A percentile compares a stretch with the other conserved stretches of the same genome.
Evolutionary conservation across 2,113 vertebrate species (phyloP).

Genomic region (Chrysemys picta): DNA sequence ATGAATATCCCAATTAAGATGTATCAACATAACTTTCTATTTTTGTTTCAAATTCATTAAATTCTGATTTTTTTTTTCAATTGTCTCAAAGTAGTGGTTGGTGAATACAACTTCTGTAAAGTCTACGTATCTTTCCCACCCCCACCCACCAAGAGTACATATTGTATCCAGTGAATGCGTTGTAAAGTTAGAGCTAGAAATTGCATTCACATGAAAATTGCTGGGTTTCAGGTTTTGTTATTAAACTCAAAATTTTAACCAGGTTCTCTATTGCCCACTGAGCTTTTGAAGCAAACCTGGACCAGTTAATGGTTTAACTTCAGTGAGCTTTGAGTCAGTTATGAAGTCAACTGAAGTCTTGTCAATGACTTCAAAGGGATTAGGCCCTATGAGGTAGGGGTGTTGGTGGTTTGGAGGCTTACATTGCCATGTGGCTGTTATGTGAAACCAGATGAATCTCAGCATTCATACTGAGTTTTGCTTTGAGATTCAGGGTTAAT

Average conservation of each 20-base stretch:
- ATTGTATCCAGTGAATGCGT: accelerated
- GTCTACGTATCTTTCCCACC: background rate
- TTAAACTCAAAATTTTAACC: background rate
- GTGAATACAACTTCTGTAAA: background rate
- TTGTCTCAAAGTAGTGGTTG: background rate
- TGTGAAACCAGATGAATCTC: background rate
- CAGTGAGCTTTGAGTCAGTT: background rate
- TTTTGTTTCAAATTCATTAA: background rate
- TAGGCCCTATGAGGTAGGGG: background rate
- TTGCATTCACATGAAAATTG: background rate
- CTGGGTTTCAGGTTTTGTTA: background rate
- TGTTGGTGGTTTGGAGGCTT: background rate
- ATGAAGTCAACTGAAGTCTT: background rate
- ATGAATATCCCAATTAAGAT: background rate
- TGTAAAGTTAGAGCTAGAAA: background rate
- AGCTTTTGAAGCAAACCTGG: background rate
- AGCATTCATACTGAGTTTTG: background rate
- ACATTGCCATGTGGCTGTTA: background rate
- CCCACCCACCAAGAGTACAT: background rate
- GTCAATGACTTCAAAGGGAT: background rate
- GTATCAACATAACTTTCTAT: background rate
- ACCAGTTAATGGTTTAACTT: background rate
- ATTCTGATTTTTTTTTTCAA: too few relatives aligned
- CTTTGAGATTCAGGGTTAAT: background rate
- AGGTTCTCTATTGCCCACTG: background rate